Evolutionary conservation across 2,113 vertebrate species (phyloP), one percentile per base, ranked within the genome.

Genomic region (Tragelaphus scriptus): DNA sequence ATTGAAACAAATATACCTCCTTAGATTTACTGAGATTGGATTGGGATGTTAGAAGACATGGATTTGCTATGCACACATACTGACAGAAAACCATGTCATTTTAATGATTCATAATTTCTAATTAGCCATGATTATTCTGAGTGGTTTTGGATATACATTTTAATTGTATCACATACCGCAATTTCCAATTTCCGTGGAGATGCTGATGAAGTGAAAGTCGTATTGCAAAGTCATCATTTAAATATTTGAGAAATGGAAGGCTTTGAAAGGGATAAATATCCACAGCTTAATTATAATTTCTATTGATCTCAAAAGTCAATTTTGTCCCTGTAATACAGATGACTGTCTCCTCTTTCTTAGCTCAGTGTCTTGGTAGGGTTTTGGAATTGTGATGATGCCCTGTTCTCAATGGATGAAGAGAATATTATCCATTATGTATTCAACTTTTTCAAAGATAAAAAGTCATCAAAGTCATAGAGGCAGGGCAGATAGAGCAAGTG

Each of bases 51-150:
- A 91, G 92, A 95, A 97, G 91, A 95, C 92, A 91, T 68, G 96
- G 97, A 91, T 96, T 89, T 94, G 81, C 92, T 91, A 30, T 80
- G 95, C 88, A 95, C 97, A 97, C 85, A 90, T 81, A 96, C 88
- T 97, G 96, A 98, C 92, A 98, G 97, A 98, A 98, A 98, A 93
- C 94, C 98, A 98, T 97, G 98, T 95, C 95, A 94, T 96, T 96
- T 98, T 98, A 98, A 98, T 98, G 98, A 98, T 97, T 98, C 98
- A 98, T 98, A 98, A 98, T 98, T 98, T 98, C 98, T 98, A 98
- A 98, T 98, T 98, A 98, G 95, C 95, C 71, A 77, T 98, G 97
- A 98, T 98, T 98, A 98, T 98, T 97, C 97, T 97, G 97, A 98
- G 97, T 98, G 94, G 92, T 97, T 98, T 98, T 98, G 97, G 97